Percentiles rank a stretch among this genome's conserved stretches.
Evolutionary conservation across 2,113 vertebrate genomes (phyloP).

Genomic region (Gorilla gorilla): DNA sequence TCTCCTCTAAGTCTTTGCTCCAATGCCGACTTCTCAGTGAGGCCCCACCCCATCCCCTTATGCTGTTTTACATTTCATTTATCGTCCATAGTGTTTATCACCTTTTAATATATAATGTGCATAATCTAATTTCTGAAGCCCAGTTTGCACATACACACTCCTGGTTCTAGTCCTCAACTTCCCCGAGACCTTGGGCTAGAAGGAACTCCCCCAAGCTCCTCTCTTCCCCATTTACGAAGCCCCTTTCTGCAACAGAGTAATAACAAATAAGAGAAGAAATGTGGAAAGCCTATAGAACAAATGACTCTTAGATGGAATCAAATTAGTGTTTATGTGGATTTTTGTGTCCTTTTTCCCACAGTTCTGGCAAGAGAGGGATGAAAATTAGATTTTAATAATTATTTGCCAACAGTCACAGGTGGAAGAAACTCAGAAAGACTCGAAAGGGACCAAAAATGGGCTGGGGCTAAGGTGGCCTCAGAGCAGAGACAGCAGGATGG

Average conservation of each 20-base stretch:
- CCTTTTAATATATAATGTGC: neutral
- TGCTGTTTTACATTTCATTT: neutral
- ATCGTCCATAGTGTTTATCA: neutral
- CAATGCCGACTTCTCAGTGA: neutral
- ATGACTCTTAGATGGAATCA: neutral
- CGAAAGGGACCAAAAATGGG: neutral
- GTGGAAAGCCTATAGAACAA: neutral
- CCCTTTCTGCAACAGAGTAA: neutral
- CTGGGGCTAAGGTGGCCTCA: slow-evolving; percentile 34
- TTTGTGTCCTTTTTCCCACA: neutral
- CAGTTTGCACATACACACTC: fast-evolving
- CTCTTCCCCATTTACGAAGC: neutral
- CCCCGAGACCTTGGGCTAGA: too few species aligned
- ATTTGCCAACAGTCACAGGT: neutral
- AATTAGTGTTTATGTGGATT: neutral
- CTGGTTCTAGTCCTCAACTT: neutral
- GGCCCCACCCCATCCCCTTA: too few species aligned
- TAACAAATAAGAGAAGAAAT: neutral
- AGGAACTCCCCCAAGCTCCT: neutral
- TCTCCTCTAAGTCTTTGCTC: neutral
- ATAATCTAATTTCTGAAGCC: neutral
- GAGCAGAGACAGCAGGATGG: slow-evolving; percentile 47
- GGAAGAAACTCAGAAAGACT: slow-evolving; percentile 2
- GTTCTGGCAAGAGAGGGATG: neutral
- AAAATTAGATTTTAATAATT: neutral